Evolutionary conservation across 1,140 invertebrate species (phyloP), one percentile per base, ranked within the genome.

Genomic region (Yoshiicerus persimilis): DNA sequence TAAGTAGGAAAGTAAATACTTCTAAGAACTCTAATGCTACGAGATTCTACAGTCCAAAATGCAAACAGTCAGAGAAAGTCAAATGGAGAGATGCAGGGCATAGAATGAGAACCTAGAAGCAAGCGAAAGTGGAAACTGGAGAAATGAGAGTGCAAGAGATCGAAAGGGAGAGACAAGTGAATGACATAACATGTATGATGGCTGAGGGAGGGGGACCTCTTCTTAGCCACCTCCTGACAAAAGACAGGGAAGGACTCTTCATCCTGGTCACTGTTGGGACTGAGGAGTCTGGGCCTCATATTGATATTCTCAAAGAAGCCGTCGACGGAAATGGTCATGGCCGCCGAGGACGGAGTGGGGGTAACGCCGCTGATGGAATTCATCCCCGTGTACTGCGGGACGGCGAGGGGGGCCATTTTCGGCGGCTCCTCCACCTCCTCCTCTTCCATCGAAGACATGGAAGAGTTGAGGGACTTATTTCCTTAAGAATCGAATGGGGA

Each of bases 191-290:
- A 97, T 93, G 96, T 96, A 91, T 96, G 96, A 93, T 97, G 96
- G 88, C 96, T 96, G 64, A 94, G 94, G 89, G 94, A 94, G 47
- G 96, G 96, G n/a, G 95, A 95, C 95, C 94, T 77, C 84, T 75
- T 90, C 89, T 75, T 90, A 87, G 62, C 87, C 86, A 41, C 89
- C 36, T 86, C 89, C 87, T 25, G 27, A 38, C 27, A 30, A 92
- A 97, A 97, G 16, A 96, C 95, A 1, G 96, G 96, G 89, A 96
- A 97, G 80, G 95, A 96, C 87, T 97, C 96, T 90, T 96, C 92
- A 4, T 80, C 75, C 34, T 36, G 30, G 75, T 80, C 75, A 32
- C 75, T 80, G n/a, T 80, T 80, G 13, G 75, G 75, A 10, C 75
- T 80, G 5, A 80, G 13, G 4, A 80, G 75, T 36, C 75, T 30